Conservation (phyloP, 2,888 invertebrate genomes). For the Plebejus melissa region DNA sequence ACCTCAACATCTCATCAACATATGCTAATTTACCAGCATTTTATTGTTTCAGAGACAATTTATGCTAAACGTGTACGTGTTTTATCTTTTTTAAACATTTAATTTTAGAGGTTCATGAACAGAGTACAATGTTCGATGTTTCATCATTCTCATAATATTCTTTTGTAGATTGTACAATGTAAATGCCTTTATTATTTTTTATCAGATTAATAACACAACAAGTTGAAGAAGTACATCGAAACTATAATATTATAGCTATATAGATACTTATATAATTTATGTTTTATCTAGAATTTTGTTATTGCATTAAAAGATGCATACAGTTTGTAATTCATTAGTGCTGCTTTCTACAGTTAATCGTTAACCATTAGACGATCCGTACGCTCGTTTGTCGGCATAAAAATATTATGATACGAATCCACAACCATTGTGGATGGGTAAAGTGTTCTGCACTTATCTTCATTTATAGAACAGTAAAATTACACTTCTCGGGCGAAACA, state of each 20-base stretch:
- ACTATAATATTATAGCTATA: too few species aligned
- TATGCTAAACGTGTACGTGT: conserved; percentile 16
- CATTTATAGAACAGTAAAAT: conserved; percentile 72
- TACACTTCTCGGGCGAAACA: conserved; percentile 59
- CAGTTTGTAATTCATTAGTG: background rate
- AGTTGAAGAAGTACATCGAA: too few species aligned
- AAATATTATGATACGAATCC: conserved; percentile 53
- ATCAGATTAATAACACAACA: too few species aligned
- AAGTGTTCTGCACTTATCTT: conserved; percentile 66
- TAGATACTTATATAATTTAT: background rate
- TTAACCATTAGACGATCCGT: background rate
- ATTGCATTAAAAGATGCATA: background rate
- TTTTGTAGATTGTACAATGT: too few species aligned
- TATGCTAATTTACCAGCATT: conserved; percentile 47
- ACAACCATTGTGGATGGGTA: conserved; percentile 50
- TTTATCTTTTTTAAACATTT: conserved; percentile 17
- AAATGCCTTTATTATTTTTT: too few species aligned
- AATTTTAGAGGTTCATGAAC: conserved; percentile 16
- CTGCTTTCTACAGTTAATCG: background rate
- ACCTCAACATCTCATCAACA: conserved; percentile 66
- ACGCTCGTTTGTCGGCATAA: conserved; percentile 34
- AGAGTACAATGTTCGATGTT: conserved; percentile 44
- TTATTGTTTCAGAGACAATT: conserved; percentile 26
- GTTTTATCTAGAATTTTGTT: background rate
- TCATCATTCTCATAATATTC: background rate